Conservation (phyloP, 2,113 vertebrate species). For the Eurystomus gularis region DNA sequence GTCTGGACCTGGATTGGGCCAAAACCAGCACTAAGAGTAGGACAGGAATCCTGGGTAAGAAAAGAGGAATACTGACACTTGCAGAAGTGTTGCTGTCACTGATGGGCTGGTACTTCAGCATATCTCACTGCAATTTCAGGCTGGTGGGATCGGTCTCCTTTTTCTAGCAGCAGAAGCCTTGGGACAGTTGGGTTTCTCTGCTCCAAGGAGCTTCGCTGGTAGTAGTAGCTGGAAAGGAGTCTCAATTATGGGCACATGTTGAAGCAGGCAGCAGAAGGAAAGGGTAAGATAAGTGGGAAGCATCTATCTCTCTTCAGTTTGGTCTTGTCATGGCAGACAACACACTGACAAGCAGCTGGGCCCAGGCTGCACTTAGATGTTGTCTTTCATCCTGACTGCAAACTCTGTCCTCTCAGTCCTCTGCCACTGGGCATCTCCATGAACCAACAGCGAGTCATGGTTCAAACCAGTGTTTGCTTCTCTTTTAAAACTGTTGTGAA, state of each 20-base stretch:
- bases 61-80: background rate
- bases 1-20: background rate
- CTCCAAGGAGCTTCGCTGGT: background rate
- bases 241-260: background rate
- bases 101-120: background rate
- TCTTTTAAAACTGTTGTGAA: background rate
- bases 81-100: background rate
- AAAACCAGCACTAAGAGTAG: background rate
- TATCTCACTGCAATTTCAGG: background rate
- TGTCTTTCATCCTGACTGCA: background rate
- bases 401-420: background rate
- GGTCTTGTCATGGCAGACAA: background rate
- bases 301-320: background rate
- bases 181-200: background rate
- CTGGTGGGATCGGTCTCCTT: background rate
- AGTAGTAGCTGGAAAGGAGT: background rate
- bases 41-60: background rate
- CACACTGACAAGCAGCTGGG: background rate
- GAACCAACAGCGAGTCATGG: background rate
- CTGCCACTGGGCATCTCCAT: background rate
- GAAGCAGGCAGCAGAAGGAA: background rate
- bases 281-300: background rate
- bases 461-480: background rate
- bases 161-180: background rate
- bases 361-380: background rate